These are phyloP conservation scores for Pseudoatta argentina DNA, from an alignment of 1,140 invertebrate species.

Conservation along the genomic window DNA sequence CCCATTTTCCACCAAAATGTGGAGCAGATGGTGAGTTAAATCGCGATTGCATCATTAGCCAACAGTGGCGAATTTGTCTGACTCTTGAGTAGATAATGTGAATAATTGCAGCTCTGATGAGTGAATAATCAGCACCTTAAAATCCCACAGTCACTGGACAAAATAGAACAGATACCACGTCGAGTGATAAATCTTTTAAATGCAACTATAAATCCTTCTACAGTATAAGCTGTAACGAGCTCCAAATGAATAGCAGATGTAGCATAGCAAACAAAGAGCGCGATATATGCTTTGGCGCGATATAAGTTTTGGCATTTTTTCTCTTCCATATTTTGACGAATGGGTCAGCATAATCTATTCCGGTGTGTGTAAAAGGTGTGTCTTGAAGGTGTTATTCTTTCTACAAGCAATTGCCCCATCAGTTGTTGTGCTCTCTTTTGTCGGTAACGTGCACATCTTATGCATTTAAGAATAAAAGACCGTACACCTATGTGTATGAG, in stretches of 20 bases:
- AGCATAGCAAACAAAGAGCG: background rate
- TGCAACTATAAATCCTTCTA: background rate
- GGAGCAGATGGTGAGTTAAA: background rate
- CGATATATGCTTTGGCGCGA: background rate
- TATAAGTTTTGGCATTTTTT: background rate
- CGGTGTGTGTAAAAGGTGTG: conserved; percentile 78
- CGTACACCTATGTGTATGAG: conserved; percentile 12
- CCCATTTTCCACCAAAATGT: background rate
- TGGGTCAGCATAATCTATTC: conserved; percentile 72
- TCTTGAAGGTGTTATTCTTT: conserved; percentile 30
- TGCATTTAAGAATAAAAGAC: conserved; percentile 6
- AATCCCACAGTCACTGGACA: background rate
- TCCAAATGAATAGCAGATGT: background rate
- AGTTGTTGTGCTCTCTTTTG: conserved; percentile 61
- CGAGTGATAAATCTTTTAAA: background rate
- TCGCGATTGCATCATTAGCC: background rate
- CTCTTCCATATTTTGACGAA: background rate
- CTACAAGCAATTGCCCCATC: conserved; percentile 80
- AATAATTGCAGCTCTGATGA: background rate
- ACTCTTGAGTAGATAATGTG: background rate
- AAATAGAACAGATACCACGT: background rate
- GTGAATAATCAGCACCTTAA: background rate
- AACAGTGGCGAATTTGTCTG: background rate
- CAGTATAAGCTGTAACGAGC: background rate
- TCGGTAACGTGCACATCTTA: background rate